These are phyloP conservation scores for Cervus canadensis DNA, from an alignment of 2,113 vertebrate genomes.

Conservation along the genomic window DNA sequence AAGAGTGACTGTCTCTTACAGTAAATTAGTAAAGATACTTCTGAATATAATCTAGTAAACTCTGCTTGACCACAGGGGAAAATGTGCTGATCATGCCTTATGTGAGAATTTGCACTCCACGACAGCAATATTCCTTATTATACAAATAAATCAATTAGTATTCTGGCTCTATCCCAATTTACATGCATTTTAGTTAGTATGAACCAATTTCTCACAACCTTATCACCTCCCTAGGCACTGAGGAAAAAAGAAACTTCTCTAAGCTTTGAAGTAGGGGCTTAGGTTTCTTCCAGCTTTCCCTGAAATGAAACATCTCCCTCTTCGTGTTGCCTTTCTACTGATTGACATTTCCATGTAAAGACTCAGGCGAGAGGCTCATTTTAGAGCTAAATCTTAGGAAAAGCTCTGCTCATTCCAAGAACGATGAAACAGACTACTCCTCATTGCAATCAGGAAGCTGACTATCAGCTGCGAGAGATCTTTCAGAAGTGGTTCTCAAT, in stretches of 20 bases:
- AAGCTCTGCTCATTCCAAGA: background rate
- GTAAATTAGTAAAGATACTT: background rate
- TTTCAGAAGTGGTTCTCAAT: constrained; percentile 10
- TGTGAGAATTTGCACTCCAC: background rate
- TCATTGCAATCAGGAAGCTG: background rate
- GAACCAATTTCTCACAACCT: constrained; percentile 12
- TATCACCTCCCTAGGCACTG: background rate
- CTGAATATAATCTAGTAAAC: background rate
- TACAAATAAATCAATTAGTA: background rate
- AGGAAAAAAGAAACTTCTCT: background rate
- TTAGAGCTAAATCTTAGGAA: background rate
- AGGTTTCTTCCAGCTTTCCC: background rate
- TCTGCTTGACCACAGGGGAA: background rate
- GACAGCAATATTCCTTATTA: background rate
- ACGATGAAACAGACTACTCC: background rate
- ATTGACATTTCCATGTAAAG: background rate
- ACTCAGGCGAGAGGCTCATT: background rate
- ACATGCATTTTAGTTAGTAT: background rate
- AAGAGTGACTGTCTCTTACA: background rate
- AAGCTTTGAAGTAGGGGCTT: background rate
- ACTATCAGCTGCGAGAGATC: background rate
- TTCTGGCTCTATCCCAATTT: background rate
- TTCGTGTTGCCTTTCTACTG: background rate
- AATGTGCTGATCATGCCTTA: background rate
- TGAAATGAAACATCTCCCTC: background rate